A percentile compares a stretch with the other conserved stretches of the same genome.
Conservation (phyloP, 1,140 invertebrate genomes). For the Nylanderia fulva region DNA sequence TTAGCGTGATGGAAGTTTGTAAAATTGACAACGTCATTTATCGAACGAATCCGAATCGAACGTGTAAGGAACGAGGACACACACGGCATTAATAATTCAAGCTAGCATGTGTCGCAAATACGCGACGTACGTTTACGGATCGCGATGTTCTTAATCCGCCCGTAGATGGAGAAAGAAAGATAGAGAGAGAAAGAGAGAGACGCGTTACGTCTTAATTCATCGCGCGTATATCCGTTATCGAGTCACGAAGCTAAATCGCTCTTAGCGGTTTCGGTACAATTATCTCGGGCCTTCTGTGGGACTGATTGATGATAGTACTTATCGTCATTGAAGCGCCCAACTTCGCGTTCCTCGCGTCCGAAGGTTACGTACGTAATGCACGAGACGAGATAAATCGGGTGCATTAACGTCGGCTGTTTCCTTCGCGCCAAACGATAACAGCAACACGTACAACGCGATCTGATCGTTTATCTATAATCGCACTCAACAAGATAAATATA, state of each 20-base stretch:
- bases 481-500: slow-evolving; percentile 7
- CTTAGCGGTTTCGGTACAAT: slow-evolving; percentile 56
- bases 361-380: slow-evolving; percentile 32
- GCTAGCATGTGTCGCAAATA: neutral
- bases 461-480: slow-evolving; percentile 24
- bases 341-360: neutral
- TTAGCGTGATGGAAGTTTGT: neutral
- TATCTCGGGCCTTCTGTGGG: slow-evolving; percentile 49
- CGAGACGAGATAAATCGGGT: slow-evolving; percentile 13
- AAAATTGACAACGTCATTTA: neutral
- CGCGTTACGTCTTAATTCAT: slow-evolving; percentile 30
- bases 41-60: slow-evolving; percentile 4
- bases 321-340: slow-evolving; percentile 41
- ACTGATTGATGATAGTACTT: slow-evolving; percentile 52
- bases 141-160: slow-evolving; percentile 9
- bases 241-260: slow-evolving; percentile 1
- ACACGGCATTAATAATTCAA: slow-evolving; percentile 2
- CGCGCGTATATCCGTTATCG: slow-evolving; percentile 17
- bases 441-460: neutral
- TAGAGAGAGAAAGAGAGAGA: too few relatives aligned
- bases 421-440: neutral
- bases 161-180: too few relatives aligned
- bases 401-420: neutral
- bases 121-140: too few relatives aligned
- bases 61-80: slow-evolving; percentile 27